These are phyloP conservation scores for Brachypodius melanocephalos DNA, from an alignment of 2,113 vertebrate species.

Conservation along the genomic window DNA sequence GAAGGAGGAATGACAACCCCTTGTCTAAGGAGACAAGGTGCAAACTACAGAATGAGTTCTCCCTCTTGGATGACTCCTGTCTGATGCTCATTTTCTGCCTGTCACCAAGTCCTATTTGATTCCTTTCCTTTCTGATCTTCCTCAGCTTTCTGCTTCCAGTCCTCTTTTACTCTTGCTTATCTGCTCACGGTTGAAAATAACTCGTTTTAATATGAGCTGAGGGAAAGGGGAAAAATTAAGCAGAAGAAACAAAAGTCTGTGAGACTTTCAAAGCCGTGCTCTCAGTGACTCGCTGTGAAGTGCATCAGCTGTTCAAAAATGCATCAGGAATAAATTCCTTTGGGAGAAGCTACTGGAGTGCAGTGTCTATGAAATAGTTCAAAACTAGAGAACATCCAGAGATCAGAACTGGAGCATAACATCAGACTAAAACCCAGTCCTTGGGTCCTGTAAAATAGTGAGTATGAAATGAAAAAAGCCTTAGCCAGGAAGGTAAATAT, in stretches of 20 bases:
- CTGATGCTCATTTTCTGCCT: background rate
- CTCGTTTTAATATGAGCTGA: background rate
- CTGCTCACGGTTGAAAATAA: background rate
- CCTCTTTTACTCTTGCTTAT: background rate
- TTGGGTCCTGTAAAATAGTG: background rate
- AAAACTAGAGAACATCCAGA: background rate
- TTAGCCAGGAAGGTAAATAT: background rate
- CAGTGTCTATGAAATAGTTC: background rate
- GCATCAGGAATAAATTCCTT: background rate
- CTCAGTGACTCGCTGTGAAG: background rate
- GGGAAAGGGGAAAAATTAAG: background rate
- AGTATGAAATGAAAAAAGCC: background rate
- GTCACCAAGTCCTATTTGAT: background rate
- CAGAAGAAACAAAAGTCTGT: background rate
- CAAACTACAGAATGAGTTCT: background rate
- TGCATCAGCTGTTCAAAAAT: background rate
- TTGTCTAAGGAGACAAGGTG: background rate
- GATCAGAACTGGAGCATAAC: background rate
- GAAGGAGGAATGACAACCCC: background rate
- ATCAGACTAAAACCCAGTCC: background rate
- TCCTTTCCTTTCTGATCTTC: background rate
- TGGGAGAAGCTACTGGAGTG: background rate
- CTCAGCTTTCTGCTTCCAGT: background rate
- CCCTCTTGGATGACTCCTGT: background rate
- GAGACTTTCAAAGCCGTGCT: background rate